Evolutionary conservation across 2,797 vertebrate species (phyloP).

Genomic region (Champsocephalus esox): DNA sequence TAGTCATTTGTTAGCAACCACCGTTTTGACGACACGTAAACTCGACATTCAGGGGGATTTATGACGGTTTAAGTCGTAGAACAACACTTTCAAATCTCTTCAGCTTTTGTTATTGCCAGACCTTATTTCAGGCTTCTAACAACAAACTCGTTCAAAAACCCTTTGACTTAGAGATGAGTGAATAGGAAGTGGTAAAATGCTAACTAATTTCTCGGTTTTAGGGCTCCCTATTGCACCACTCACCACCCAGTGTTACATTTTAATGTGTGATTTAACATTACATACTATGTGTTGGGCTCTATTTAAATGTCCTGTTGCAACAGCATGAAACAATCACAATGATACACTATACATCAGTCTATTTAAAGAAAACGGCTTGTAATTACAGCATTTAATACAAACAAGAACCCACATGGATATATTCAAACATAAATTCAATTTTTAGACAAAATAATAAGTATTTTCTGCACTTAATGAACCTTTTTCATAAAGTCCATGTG

Average conservation of each 20-base stretch:
- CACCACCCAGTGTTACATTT: background rate
- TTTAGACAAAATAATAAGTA: background rate
- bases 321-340: background rate
- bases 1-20: no score
- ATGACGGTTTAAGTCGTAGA: no score
- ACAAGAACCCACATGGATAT: background rate
- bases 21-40: no score
- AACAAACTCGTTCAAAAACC: no score
- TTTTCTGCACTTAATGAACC: background rate
- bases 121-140: no score
- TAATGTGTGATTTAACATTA: background rate
- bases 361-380: background rate
- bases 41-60: no score
- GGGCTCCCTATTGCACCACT: no score
- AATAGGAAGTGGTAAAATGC: no score
- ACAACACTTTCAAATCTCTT: no score
- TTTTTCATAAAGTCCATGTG: background rate
- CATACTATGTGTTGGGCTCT: background rate
- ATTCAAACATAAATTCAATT: background rate
- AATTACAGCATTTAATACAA: background rate
- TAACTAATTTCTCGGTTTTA: no score
- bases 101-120: no score
- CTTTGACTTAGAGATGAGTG: no score
- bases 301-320: background rate
- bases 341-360: background rate